These are phyloP conservation scores for Oscheius onirici DNA, from an alignment of 2,888 invertebrate genomes.

Conservation along the genomic window DNA sequence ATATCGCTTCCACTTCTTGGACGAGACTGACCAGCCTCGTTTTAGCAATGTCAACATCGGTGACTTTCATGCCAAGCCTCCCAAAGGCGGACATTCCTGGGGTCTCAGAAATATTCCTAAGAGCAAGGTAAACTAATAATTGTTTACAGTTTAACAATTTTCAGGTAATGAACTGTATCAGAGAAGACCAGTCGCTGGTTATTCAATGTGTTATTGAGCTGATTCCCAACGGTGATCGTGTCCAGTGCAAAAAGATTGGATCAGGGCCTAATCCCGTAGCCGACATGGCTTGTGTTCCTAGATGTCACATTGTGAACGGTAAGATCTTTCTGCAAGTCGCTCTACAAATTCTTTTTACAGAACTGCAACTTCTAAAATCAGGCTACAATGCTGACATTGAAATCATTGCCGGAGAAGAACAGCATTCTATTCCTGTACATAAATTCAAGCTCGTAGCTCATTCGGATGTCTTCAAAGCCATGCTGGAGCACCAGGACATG, in stretches of 20 bases:
- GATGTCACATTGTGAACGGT: conserved; percentile 28
- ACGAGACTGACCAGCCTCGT: conserved; percentile 64
- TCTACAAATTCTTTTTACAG: conserved; percentile 33
- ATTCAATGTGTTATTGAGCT: conserved; percentile 70
- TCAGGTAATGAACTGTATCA: conserved; percentile 63
- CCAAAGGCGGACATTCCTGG: conserved; percentile 72
- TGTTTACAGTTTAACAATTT: not conserved
- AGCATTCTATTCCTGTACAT: conserved; percentile 62
- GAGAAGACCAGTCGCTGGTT: conserved; percentile 67
- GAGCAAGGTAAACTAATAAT: conserved; percentile 51
- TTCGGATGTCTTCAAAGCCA: conserved; percentile 68
- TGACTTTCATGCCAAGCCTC: conserved; percentile 71
- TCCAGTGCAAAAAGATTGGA: conserved; percentile 48
- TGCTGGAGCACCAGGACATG: conserved; percentile 63
- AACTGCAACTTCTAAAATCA: conserved; percentile 52
- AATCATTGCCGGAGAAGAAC: conserved; percentile 52
- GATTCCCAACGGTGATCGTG: conserved; percentile 64
- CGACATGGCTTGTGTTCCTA: conserved; percentile 29
- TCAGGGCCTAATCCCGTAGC: conserved; percentile 31
- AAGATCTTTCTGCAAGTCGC: not conserved
- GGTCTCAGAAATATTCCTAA: conserved; percentile 71
- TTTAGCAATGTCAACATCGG: conserved; percentile 71
- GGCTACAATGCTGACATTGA: conserved; percentile 63
- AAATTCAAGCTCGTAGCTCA: conserved; percentile 68
- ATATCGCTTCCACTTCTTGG: conserved; percentile 71